Conservation (phyloP, 2,113 vertebrate species). For the Cricetomys ansorgei region DNA sequence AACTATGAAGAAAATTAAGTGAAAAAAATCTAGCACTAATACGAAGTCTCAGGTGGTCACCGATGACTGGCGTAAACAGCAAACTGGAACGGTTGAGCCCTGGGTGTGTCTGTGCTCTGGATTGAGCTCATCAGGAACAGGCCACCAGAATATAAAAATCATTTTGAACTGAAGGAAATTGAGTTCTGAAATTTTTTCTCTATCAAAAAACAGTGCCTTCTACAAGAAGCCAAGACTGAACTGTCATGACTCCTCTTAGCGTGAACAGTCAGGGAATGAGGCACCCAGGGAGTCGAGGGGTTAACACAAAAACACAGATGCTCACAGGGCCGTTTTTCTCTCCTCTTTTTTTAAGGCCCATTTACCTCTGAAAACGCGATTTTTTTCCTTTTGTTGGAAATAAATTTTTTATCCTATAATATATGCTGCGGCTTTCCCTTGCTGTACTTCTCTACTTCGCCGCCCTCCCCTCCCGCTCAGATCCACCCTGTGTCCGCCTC, state of each 20-base stretch:
- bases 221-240: neutral
- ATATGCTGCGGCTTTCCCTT: neutral
- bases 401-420: neutral
- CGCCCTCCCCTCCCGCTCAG: neutral
- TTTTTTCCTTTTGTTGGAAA: neutral
- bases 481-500: neutral
- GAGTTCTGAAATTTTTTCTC: slow-evolving; percentile 3
- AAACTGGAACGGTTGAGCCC: no score
- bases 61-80: no score
- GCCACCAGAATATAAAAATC: neutral
- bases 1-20: no score
- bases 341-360: neutral
- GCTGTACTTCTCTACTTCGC: neutral
- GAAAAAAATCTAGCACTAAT: no score
- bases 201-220: neutral
- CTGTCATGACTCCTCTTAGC: neutral
- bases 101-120: neutral
- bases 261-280: neutral
- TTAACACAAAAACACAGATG: neutral
- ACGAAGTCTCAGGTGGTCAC: no score
- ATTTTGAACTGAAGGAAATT: slow-evolving; percentile 17
- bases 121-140: neutral
- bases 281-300: neutral
- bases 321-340: neutral
- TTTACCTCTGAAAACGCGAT: neutral